phyloP scores from a whole-genome alignment of 1,140 invertebrate genomes.

The Chlorops oryzae region DNA sequence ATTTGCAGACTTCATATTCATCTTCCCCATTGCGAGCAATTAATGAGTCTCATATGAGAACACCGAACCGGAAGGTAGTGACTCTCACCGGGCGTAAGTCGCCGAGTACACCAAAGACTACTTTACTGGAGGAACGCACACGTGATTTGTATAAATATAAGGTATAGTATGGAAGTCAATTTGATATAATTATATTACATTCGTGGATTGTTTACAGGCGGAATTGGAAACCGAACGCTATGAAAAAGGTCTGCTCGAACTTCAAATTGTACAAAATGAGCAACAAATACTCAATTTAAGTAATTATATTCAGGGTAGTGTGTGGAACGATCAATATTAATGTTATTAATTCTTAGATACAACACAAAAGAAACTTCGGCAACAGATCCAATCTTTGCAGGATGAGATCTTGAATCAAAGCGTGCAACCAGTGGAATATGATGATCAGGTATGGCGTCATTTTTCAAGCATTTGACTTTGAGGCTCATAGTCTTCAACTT shows the following conservation, averaged over 20 bases:
- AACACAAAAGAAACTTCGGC: constrained; percentile 12
- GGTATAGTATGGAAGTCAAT: constrained; percentile 20
- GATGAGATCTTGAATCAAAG: constrained; percentile 13
- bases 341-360: constrained; percentile 9
- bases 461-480: background rate
- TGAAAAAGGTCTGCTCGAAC: constrained; percentile 33
- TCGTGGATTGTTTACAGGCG: background rate
- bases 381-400: constrained; percentile 15
- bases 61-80: constrained; percentile 7
- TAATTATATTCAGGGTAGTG: constrained; percentile 2
- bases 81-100: constrained; percentile 12
- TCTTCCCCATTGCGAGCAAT: background rate
- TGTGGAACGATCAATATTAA: background rate
- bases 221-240: constrained; percentile 31
- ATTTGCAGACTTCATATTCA: background rate
- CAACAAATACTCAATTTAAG: constrained; percentile 19
- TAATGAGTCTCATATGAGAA: constrained; percentile 5
- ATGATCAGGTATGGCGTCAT: constrained; percentile 13
- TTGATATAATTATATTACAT: background rate
- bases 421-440: constrained; percentile 5
- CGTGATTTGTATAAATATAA: constrained; percentile 28
- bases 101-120: constrained; percentile 33
- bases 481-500: no score
- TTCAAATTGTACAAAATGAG: constrained; percentile 33
- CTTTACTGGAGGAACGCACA: constrained; percentile 28